Evolutionary conservation across 1,140 invertebrate species (phyloP).

Genomic region (Hyposmocoma kahamanoa): DNA sequence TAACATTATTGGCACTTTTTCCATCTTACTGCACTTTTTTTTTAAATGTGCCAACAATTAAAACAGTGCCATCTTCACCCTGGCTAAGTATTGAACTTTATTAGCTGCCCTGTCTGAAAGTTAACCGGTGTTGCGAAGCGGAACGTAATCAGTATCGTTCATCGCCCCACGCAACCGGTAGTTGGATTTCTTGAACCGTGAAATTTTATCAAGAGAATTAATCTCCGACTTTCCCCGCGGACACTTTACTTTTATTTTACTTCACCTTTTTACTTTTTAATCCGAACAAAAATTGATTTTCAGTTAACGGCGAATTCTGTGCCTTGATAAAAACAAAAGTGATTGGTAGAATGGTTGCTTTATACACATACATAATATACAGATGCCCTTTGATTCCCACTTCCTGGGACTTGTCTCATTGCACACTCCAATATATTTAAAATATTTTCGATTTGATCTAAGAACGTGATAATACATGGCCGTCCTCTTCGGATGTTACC

Average conservation of each 20-base stretch:
- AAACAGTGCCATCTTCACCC: not conserved
- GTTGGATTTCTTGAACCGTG: conserved; percentile 71
- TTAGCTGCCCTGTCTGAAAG: conserved; percentile 20
- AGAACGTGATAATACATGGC: too few relatives aligned
- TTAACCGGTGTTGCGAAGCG: conserved; percentile 27
- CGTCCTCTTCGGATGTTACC: too few relatives aligned
- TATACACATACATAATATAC: too few relatives aligned
- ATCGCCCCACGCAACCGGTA: conserved; percentile 71
- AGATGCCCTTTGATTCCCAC: too few relatives aligned
- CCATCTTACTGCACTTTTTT: not conserved
- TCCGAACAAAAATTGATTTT: conserved; percentile 53
- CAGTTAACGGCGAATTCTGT: too few relatives aligned
- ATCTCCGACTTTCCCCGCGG: conserved; percentile 65
- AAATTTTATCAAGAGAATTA: conserved; percentile 73
- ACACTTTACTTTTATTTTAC: conserved; percentile 42
- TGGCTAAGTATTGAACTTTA: not conserved
- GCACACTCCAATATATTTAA: too few relatives aligned
- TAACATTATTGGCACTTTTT: not conserved
- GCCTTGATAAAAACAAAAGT: too few relatives aligned
- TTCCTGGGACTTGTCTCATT: too few relatives aligned
- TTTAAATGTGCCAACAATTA: not conserved
- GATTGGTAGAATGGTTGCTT: too few relatives aligned
- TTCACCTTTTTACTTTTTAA: too few relatives aligned
- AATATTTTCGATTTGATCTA: too few relatives aligned
- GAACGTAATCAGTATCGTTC: conserved; percentile 67